A percentile compares a stretch with the other conserved stretches of the same genome.
phyloP scores from a whole-genome alignment of 2,797 vertebrate species.

The Acomys russatus region DNA sequence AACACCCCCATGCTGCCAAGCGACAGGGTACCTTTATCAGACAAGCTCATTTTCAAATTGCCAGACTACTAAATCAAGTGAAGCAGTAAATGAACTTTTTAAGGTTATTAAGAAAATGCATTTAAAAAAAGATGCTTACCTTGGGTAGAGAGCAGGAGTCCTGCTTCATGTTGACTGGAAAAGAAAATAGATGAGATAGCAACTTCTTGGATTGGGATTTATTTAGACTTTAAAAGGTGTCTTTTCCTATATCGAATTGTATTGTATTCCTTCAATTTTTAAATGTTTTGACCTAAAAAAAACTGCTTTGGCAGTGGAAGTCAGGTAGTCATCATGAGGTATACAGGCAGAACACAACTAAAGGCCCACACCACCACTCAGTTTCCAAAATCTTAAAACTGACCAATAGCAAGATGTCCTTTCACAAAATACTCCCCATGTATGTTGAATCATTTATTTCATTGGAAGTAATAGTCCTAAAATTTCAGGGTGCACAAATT shows the following conservation, averaged over 20 bases:
- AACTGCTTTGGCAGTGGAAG: slow-evolving; percentile 58
- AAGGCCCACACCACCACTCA: slow-evolving; percentile 27
- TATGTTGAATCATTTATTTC: slow-evolving; percentile 7
- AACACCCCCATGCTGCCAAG: slow-evolving; percentile 56
- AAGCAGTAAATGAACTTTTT: slow-evolving; percentile 41
- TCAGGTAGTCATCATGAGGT: neutral
- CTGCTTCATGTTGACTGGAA: slow-evolving; percentile 52
- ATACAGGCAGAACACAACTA: neutral
- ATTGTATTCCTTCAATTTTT: slow-evolving; percentile 61
- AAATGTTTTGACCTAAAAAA: slow-evolving; percentile 76
- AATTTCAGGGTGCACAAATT: neutral
- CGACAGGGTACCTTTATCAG: slow-evolving; percentile 69
- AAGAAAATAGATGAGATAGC: slow-evolving; percentile 67
- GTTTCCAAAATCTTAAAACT: slow-evolving; percentile 45
- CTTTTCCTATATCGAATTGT: slow-evolving; percentile 68
- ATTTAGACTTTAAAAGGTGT: slow-evolving; percentile 75
- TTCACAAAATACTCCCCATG: slow-evolving; percentile 35
- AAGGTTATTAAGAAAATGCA: slow-evolving; percentile 67
- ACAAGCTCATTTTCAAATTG: slow-evolving; percentile 79
- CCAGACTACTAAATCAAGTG: slow-evolving; percentile 73
- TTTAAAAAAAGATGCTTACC: slow-evolving; percentile 48
- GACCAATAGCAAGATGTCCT: neutral
- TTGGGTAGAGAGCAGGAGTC: slow-evolving; percentile 49
- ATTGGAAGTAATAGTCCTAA: neutral
- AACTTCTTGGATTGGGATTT: slow-evolving; percentile 60